These are phyloP conservation scores for Oikopleura dioica DNA, from an alignment of 23 tunicate genomes.

Conservation along the genomic window DNA sequence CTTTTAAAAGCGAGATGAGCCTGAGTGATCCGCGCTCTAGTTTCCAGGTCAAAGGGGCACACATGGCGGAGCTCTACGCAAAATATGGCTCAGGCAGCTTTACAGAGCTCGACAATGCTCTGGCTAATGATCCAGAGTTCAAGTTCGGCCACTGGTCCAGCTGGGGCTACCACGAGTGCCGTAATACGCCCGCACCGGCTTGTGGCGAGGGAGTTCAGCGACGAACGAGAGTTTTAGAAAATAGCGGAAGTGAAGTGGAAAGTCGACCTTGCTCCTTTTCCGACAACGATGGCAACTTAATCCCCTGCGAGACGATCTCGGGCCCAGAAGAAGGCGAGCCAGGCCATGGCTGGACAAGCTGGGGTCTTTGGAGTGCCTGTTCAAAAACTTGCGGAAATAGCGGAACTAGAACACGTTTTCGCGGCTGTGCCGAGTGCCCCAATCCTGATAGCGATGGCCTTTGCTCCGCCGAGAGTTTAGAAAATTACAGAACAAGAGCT, in stretches of 20 bases:
- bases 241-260: not conserved
- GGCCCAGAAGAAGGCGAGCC: not conserved
- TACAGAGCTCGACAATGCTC: not conserved
- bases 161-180: slow-evolving; percentile 13
- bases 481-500: not conserved
- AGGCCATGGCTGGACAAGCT: slow-evolving; percentile 7
- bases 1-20: not conserved
- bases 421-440: slow-evolving; percentile 21
- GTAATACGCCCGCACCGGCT: not conserved
- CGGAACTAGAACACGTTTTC: slow-evolving; percentile 50
- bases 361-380: slow-evolving; percentile 50
- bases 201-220: not conserved
- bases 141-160: slow-evolving; percentile 2
- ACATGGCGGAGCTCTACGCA: not conserved
- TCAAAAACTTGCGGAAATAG: slow-evolving; percentile 44
- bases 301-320: not conserved
- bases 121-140: not conserved
- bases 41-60: not conserved
- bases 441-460: not conserved
- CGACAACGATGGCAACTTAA: not conserved
- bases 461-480: not conserved
- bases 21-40: not conserved
- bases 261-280: not conserved
- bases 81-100: not conserved
- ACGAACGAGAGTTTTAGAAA: not conserved